Evolutionary conservation across 1,140 invertebrate species (phyloP), one percentile per base, ranked within the genome.

Genomic region (Panagrolaimus sp.): DNA sequence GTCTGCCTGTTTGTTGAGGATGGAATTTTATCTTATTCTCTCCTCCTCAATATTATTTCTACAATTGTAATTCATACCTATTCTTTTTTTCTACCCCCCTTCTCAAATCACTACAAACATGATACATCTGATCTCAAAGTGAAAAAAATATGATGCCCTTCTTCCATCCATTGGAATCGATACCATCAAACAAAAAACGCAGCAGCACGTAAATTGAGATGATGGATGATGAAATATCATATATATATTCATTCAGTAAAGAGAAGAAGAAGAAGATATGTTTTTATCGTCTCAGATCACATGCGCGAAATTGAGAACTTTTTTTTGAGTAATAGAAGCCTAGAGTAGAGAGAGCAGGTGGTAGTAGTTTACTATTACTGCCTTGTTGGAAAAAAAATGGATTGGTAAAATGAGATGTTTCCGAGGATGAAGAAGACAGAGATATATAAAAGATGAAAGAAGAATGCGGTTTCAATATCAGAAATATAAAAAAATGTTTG

Each of bases 261-360:
- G n/a, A n/a, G n/a, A n/a, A 38, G 32, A 7, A 24, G 2, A 24
- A 5, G 52, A n/a, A n/a, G 15, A 28, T 24, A 21, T 9, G 9
- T 28, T 21, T 55, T 21, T 17, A 52, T 28, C 21, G 52, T 26
- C 21, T 26, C 52, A 28, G 52, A 58, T 58, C 52, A 58, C 52
- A 58, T 58, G 52, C 52, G 52, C 52, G 52, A 58, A 58, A 58
- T 58, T 28, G 52, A 58, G 52, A 58, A 58, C 52, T 58, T 58
- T 21, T 58, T 21, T 58, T 48, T 10, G 15, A 5, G 15, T 24
- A 15, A 48, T 48, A 38, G 32, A 38, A 38, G 32, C 32, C 10
- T 21, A 24, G n/a, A 21, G 21, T 28, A 28, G 52, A 58, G 52
- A 28, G 21, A 12, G 14, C 52, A 28, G 52, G 52, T 28, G 52